Evolutionary conservation across 2,113 vertebrate genomes (phyloP).

Genomic region (Nicator chloris): DNA sequence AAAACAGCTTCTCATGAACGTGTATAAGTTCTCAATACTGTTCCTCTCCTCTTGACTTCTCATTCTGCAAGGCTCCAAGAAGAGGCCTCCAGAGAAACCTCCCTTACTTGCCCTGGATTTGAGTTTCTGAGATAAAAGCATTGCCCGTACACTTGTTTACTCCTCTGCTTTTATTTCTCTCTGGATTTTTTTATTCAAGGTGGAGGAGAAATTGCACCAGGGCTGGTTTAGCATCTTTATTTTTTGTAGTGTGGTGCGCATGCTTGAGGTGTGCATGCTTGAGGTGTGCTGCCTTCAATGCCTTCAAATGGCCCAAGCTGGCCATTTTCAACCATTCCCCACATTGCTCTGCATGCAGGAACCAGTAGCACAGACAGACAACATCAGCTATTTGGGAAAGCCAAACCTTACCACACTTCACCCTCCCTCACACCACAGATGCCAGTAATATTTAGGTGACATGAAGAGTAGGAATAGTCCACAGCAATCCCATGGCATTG

Average conservation of each 20-base stretch:
- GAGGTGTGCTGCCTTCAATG: too few species aligned
- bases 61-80: background rate
- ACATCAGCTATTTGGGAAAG: background rate
- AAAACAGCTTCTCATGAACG: background rate
- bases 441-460: background rate
- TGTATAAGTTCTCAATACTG: background rate
- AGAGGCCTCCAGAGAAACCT: background rate
- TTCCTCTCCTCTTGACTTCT: background rate
- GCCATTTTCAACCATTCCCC: background rate
- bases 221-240: background rate
- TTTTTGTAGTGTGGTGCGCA: background rate
- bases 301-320: background rate
- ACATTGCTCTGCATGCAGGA: background rate
- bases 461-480: background rate
- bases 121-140: background rate
- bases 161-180: background rate
- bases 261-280: background rate
- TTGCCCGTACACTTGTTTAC: fast-evolving
- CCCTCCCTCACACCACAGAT: background rate
- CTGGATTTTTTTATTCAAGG: background rate
- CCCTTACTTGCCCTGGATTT: background rate
- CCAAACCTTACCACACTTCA: background rate
- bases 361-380: background rate
- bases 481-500: fast-evolving
- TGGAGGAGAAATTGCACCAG: background rate